Evolutionary conservation across 1,140 invertebrate genomes (phyloP).

Genomic region (Daktulosphaira vitifoliae): DNA sequence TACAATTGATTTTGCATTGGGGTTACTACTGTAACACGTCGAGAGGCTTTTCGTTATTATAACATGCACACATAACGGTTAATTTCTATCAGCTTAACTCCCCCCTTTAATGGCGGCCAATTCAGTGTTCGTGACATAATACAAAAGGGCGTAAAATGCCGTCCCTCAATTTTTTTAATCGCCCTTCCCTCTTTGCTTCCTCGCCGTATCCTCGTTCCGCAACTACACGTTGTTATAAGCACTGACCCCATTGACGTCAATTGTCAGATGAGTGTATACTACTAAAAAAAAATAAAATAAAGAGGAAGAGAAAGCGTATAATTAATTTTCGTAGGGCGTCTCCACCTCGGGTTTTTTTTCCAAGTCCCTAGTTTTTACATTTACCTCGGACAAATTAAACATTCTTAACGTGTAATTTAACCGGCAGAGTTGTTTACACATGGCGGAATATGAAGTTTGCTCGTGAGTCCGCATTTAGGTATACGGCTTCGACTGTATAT

Average conservation of each 20-base stretch:
- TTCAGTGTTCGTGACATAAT: slow-evolving; percentile 31
- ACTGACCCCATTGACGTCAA: slow-evolving; percentile 31
- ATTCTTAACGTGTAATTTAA: slow-evolving; percentile 30
- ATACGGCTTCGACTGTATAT: background rate
- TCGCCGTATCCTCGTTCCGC: background rate
- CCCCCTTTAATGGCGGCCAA: slow-evolving; percentile 31
- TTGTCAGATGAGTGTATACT: slow-evolving; percentile 20
- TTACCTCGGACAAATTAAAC: slow-evolving; percentile 30
- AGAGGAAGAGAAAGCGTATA: slow-evolving; percentile 28
- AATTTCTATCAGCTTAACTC: slow-evolving; percentile 24
- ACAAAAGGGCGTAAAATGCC: slow-evolving; percentile 31
- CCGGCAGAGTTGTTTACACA: slow-evolving; percentile 24
- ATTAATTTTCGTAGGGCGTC: slow-evolving; percentile 33
- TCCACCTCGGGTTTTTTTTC: slow-evolving; percentile 6
- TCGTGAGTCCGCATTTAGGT: background rate
- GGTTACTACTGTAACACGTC: background rate
- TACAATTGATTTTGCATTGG: background rate
- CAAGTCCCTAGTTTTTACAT: slow-evolving; percentile 7
- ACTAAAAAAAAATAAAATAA: background rate
- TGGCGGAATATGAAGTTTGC: slow-evolving; percentile 26
- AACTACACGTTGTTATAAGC: slow-evolving; percentile 20
- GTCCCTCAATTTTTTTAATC: slow-evolving; percentile 24
- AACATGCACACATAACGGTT: slow-evolving; percentile 21
- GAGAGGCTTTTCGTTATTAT: slow-evolving; percentile 19
- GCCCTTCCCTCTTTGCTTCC: background rate